phyloP scores from a whole-genome alignment of 2,797 vertebrate genomes.

The Lateolabrax maculatus region DNA sequence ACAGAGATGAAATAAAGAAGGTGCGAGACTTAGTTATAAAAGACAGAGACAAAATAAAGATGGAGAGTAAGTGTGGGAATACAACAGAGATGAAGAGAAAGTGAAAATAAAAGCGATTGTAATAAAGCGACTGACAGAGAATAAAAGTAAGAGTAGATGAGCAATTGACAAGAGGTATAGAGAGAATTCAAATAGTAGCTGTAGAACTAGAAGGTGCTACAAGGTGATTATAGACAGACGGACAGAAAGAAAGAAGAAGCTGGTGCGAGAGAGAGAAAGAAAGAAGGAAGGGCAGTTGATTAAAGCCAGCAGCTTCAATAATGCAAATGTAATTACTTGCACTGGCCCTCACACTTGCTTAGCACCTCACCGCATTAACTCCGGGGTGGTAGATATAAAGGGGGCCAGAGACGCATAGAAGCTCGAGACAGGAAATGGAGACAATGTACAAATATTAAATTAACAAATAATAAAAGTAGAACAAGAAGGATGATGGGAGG shows the following conservation, averaged over 20 bases:
- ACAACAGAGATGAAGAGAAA: neutral
- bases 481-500: neutral
- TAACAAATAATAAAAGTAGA: neutral
- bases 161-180: neutral
- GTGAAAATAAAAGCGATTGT: neutral
- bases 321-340: conserved; percentile 86
- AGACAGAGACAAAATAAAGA: neutral
- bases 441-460: conserved; percentile 29
- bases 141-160: neutral
- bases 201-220: neutral
- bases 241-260: conserved; percentile 25
- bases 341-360: conserved; percentile 74
- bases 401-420: conserved; percentile 24
- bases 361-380: conserved; percentile 75
- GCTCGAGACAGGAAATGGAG: conserved; percentile 17
- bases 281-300: conserved; percentile 70
- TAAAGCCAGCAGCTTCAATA: conserved; percentile 83
- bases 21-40: neutral
- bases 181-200: neutral
- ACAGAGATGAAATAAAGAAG: neutral
- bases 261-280: conserved; percentile 18
- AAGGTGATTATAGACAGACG: conserved; percentile 4
- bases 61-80: neutral
- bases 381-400: conserved; percentile 34
- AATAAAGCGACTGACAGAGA: neutral